Conservation (phyloP, 2,888 invertebrate species). For the Cheilosia urbana region DNA sequence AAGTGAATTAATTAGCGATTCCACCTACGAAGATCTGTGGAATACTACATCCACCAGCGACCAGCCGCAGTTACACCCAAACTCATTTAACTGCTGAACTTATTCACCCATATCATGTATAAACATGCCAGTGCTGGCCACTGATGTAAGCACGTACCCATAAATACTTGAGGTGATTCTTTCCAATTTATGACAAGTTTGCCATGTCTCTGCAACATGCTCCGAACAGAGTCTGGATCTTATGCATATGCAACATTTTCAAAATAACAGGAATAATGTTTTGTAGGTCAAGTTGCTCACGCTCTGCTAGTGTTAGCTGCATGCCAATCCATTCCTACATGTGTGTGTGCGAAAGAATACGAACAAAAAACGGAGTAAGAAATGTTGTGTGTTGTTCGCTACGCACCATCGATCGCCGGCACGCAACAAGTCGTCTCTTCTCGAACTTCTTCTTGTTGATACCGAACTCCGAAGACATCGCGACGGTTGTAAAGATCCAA, state of each 20-base stretch:
- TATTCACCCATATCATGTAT: slow-evolving; percentile 47
- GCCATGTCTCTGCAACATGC: slow-evolving; percentile 59
- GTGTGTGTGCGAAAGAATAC: slow-evolving; percentile 35
- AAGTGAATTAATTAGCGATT: slow-evolving; percentile 31
- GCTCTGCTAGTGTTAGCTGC: slow-evolving; percentile 26
- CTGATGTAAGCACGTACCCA: slow-evolving; percentile 44
- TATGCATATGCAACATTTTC: slow-evolving; percentile 70
- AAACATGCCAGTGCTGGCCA: slow-evolving; percentile 55
- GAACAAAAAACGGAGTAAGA: slow-evolving; percentile 7
- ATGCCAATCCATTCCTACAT: neutral
- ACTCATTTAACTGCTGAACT: slow-evolving; percentile 51
- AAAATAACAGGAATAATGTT: slow-evolving; percentile 82
- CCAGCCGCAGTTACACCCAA: slow-evolving; percentile 37
- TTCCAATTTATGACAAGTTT: slow-evolving; percentile 3
- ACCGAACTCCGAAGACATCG: slow-evolving; percentile 56
- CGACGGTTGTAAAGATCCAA: slow-evolving; percentile 15
- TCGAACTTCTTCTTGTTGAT: slow-evolving; percentile 66
- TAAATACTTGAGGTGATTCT: slow-evolving; percentile 30
- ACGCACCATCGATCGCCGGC: slow-evolving; percentile 74
- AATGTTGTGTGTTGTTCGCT: slow-evolving; percentile 53
- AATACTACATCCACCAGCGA: slow-evolving; percentile 3
- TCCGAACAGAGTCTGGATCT: slow-evolving; percentile 40
- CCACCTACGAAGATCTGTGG: neutral
- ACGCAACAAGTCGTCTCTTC: slow-evolving; percentile 52
- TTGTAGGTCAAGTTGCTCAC: slow-evolving; percentile 82